Evolutionary conservation across 2,113 vertebrate species (phyloP), one percentile per base, ranked within the genome.

Genomic region (Rhinoderma darwinii): DNA sequence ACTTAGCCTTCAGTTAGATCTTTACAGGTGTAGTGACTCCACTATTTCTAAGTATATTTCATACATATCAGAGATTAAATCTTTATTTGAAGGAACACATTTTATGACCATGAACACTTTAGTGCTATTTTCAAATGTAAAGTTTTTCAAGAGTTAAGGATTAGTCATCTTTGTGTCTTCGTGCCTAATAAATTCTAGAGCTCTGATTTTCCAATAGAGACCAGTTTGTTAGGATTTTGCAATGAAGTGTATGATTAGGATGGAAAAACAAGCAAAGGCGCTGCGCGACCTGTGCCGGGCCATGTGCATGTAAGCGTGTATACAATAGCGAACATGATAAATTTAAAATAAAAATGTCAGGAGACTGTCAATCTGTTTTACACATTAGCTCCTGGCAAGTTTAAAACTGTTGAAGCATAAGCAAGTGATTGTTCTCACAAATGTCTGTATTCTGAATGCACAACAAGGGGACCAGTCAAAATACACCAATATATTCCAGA

Each of bases 311-410:
- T n/a, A 41, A 61, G 35, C 63, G 78, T 81, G 78, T 82, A 66
- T 82, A 82, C 79, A 82, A 82, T 82, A 82, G 56, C 59, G 63
- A 82, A 82, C 79, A 82, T 82, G 56, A 82, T 82, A 82, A 82
- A 82, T 63, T 37, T 27, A 44, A 82, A 82, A 63, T 63, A 66
- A 50, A 82, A 82, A 61, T 82, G 79, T 82, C 79, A 82, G 56
- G 79, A 82, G 79, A 66, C 79, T 82, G 79, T 82, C 79, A 82
- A 82, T 82, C 56, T 82, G 79, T 82, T 82, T 82, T 82, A 82
- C 79, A 82, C 79, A 66, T 82, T 82, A 63, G 79, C 79, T 82
- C 56, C 56, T 63, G 51, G 56, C 51, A 66, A 82, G 59, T 82
- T 66, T 43, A 82, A 82, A 66, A 63, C 79, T 82, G 79, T 63